Percentiles rank a stretch among this genome's conserved stretches.
Conservation (phyloP, 2,888 invertebrate species). For the Timema podura region DNA sequence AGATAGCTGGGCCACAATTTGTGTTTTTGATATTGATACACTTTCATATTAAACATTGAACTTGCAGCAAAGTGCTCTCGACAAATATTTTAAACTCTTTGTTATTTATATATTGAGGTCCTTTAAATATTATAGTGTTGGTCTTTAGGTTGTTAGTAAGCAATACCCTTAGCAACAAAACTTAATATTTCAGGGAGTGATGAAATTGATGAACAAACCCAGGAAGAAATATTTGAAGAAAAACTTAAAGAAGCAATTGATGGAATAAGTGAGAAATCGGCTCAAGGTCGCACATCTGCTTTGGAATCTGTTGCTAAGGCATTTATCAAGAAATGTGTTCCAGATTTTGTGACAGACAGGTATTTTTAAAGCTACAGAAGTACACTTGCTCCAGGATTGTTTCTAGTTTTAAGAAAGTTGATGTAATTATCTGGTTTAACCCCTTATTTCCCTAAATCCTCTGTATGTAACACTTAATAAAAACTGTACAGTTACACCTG, state of each 20-base stretch:
- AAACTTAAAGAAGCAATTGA: constrained; percentile 85
- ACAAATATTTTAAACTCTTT: too few species aligned
- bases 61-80: too few species aligned
- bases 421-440: too few species aligned
- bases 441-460: too few species aligned
- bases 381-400: too few species aligned
- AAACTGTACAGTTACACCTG: too few species aligned
- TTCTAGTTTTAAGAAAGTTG: too few species aligned
- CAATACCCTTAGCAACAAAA: neutral
- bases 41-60: too few species aligned
- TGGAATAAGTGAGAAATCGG: constrained; percentile 82
- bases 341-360: constrained; percentile 71
- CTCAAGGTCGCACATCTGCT: constrained; percentile 71
- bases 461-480: too few species aligned
- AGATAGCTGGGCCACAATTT: too few species aligned
- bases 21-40: too few species aligned
- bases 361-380: constrained; percentile 36
- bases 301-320: constrained; percentile 68
- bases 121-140: neutral
- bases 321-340: constrained; percentile 72
- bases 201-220: constrained; percentile 55
- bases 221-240: constrained; percentile 78
- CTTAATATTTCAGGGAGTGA: constrained; percentile 31
- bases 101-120: too few species aligned
- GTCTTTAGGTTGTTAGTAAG: neutral